Conservation (phyloP, 2,113 vertebrate species). For the Syngnathus scovelli region DNA sequence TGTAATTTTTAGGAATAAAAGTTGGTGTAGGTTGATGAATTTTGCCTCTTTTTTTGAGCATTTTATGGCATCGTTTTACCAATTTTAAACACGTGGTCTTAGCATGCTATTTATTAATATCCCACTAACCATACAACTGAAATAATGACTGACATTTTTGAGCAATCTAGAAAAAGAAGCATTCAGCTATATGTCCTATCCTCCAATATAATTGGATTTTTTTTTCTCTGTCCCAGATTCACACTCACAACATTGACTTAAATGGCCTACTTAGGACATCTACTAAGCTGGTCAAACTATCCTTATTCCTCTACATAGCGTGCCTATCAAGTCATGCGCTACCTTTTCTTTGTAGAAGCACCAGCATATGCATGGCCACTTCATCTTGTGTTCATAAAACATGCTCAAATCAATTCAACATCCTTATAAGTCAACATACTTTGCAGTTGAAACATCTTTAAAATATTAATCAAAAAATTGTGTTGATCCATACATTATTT, state of each 20-base stretch:
- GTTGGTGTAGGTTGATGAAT: conserved; percentile 13
- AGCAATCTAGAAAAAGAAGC: neutral
- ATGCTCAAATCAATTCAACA: neutral
- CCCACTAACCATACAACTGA: neutral
- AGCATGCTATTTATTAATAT: neutral
- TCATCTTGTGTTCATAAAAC: neutral
- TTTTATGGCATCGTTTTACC: neutral
- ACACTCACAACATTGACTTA: neutral
- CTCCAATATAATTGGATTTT: neutral
- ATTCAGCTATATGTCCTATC: neutral
- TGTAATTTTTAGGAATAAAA: conserved; percentile 45
- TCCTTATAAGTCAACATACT: neutral
- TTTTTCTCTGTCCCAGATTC: neutral
- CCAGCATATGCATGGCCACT: neutral
- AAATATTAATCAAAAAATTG: neutral
- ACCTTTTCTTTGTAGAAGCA: neutral
- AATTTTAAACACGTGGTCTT: neutral
- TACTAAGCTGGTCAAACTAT: neutral
- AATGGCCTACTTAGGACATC: neutral
- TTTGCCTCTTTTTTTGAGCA: neutral
- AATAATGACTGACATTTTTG: neutral
- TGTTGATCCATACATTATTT: neutral
- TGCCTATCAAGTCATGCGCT: neutral
- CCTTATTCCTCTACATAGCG: neutral
- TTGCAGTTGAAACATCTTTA: neutral